A percentile compares a stretch with the other conserved stretches of the same genome.
Conservation (phyloP, 2,797 vertebrate species). For the Psittacula derbiana region DNA sequence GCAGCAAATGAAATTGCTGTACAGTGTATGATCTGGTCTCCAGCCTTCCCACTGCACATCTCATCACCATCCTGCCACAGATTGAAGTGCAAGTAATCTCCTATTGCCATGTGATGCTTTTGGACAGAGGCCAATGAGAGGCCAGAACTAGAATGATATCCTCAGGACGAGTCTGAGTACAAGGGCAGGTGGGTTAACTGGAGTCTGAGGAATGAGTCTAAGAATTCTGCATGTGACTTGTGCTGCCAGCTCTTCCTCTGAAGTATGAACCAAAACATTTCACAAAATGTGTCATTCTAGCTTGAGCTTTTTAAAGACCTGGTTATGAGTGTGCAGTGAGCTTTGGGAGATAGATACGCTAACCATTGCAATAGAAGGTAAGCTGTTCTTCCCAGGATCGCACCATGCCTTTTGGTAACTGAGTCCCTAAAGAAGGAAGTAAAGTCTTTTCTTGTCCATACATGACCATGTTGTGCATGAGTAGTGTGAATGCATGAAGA, state of each 20-base stretch:
- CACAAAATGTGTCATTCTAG: background rate
- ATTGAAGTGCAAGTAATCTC: rapidly evolving
- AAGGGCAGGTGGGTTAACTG: background rate
- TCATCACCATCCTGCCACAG: background rate
- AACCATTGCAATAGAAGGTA: background rate
- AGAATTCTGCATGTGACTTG: background rate
- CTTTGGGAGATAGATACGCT: background rate
- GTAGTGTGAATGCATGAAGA: background rate
- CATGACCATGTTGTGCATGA: background rate
- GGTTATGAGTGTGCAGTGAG: background rate
- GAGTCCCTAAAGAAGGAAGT: background rate
- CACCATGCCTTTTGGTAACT: rapidly evolving
- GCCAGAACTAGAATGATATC: background rate
- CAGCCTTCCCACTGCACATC: background rate
- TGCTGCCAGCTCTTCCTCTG: background rate
- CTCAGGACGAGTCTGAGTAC: background rate
- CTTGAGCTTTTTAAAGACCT: background rate
- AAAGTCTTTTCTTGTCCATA: background rate
- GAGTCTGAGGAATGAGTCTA: background rate
- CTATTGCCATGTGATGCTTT: rapidly evolving
- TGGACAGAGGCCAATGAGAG: background rate
- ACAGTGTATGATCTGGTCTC: background rate
- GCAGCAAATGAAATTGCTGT: background rate
- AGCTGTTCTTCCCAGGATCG: background rate
- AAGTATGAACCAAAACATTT: background rate